These are phyloP conservation scores for Drosophila nr. fundita DNA, from an alignment of 2,888 invertebrate species.

Conservation along the genomic window DNA sequence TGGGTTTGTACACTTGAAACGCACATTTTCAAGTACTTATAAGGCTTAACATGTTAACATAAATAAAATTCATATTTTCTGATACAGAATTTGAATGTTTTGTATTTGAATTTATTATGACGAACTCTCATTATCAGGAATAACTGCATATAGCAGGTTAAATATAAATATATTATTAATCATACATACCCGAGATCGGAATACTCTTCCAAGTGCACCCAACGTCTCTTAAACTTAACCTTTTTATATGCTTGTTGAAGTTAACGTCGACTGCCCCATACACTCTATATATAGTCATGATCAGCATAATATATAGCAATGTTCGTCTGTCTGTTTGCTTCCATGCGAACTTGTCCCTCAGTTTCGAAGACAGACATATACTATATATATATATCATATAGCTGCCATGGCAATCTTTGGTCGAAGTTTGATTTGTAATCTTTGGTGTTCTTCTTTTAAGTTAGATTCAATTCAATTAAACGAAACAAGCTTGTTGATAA, in stretches of 20 bases:
- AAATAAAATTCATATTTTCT: conserved; percentile 2
- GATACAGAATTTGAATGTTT: background rate
- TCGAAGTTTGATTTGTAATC: background rate
- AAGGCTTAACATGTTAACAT: background rate
- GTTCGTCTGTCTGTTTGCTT: background rate
- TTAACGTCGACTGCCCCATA: background rate
- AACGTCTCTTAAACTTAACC: background rate
- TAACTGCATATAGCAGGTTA: background rate
- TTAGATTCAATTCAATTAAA: too few species aligned
- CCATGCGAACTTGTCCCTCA: background rate
- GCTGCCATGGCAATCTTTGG: too few species aligned
- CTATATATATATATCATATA: background rate
- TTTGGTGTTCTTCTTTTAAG: too few species aligned
- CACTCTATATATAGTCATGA: background rate
- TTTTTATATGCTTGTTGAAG: background rate
- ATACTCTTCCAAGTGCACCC: background rate
- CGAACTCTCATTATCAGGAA: background rate
- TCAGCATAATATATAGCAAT: background rate
- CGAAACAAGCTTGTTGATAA: background rate
- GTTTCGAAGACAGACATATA: background rate
- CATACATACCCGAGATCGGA: background rate
- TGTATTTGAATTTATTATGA: background rate
- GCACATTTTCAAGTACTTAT: background rate
- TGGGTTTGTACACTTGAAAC: background rate
- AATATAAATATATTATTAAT: background rate